These are phyloP conservation scores for Eupithecia abbreviata DNA, from an alignment of 2,888 invertebrate genomes.

Conservation along the genomic window DNA sequence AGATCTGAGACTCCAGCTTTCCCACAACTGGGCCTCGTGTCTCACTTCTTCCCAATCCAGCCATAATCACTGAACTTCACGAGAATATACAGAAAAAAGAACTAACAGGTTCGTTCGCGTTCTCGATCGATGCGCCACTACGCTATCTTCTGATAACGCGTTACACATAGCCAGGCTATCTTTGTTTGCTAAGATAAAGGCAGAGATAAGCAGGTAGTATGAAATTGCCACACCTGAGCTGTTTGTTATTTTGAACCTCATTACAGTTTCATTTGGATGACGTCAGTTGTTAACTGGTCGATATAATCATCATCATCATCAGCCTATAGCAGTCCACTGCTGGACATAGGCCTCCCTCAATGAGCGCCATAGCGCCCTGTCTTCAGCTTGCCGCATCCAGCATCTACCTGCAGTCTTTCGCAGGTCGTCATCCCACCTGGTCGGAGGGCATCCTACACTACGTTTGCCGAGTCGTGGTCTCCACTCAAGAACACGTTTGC, in stretches of 20 bases:
- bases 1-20: conserved; percentile 89
- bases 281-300: conserved; percentile 5
- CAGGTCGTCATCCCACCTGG: too few species aligned
- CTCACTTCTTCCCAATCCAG: conserved; percentile 79
- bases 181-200: conserved; percentile 77
- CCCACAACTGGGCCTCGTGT: conserved; percentile 81
- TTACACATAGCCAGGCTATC: conserved; percentile 75
- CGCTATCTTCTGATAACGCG: conserved; percentile 69
- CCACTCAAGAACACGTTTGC: too few species aligned
- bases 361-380: too few species aligned
- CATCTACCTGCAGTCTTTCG: too few species aligned
- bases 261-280: conserved; percentile 15
- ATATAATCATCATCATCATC: too few species aligned
- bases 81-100: conserved; percentile 33
- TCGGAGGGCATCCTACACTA: too few species aligned
- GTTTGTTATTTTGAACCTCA: conserved; percentile 40
- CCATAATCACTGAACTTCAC: conserved; percentile 76
- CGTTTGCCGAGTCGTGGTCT: too few species aligned
- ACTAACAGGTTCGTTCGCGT: conserved; percentile 58
- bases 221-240: conserved; percentile 74
- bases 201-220: conserved; percentile 60
- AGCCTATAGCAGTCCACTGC: too few species aligned
- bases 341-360: too few species aligned
- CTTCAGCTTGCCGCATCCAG: too few species aligned
- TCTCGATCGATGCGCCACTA: conserved; percentile 67